Evolutionary conservation across 2,888 invertebrate species (phyloP).

Genomic region (Anticlea derivata): DNA sequence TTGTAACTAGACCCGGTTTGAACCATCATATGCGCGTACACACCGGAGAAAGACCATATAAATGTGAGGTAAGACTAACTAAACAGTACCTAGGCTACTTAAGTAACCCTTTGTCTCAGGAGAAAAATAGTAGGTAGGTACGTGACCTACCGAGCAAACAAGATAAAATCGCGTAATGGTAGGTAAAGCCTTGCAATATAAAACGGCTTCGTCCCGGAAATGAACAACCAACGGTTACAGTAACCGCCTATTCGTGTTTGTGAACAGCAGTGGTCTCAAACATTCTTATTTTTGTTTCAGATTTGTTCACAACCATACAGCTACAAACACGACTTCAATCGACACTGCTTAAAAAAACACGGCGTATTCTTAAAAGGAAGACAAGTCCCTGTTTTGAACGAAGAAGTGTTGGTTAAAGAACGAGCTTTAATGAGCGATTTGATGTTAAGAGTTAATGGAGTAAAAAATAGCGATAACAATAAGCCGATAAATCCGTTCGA

Average conservation of each 20-base stretch:
- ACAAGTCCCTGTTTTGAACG: slow-evolving; percentile 60
- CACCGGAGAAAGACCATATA: slow-evolving; percentile 66
- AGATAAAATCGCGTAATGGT: too few species aligned
- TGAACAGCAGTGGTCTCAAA: too few species aligned
- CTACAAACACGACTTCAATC: slow-evolving; percentile 68
- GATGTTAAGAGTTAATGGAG: slow-evolving; percentile 48
- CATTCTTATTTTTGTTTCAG: slow-evolving; percentile 55
- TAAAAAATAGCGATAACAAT: slow-evolving; percentile 45
- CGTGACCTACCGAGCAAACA: too few species aligned
- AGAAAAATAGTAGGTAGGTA: too few species aligned
- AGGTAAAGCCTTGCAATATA: too few species aligned
- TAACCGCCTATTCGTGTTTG: too few species aligned
- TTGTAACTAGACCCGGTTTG: slow-evolving; percentile 43
- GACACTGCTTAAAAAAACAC: slow-evolving; percentile 71
- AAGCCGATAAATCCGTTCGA: slow-evolving; percentile 55
- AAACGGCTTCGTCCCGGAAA: too few species aligned
- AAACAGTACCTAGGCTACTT: too few species aligned
- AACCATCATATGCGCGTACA: slow-evolving; percentile 63
- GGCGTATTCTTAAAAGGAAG: slow-evolving; percentile 63
- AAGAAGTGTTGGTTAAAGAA: slow-evolving; percentile 59
- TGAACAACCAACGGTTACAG: too few species aligned
- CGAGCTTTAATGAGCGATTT: slow-evolving; percentile 56
- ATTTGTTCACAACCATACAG: slow-evolving; percentile 71
- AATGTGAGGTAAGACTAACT: slow-evolving; percentile 58
- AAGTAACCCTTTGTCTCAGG: too few species aligned